Percentiles rank a stretch among this genome's conserved stretches.
phyloP scores from a whole-genome alignment of 2,888 invertebrate genomes.

The Clepsis dumicolana region DNA sequence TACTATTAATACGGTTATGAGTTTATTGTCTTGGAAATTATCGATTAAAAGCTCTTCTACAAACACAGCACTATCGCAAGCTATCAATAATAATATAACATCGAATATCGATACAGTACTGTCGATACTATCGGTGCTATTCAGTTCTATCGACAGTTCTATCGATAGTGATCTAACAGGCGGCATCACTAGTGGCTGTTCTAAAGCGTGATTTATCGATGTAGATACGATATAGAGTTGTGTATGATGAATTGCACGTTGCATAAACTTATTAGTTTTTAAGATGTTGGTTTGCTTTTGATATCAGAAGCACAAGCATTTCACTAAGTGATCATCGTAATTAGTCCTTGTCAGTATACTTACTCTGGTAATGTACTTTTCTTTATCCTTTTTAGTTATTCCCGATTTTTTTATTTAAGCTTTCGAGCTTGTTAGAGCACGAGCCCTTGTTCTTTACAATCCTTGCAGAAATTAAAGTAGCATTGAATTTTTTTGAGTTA shows the following conservation, averaged over 20 bases:
- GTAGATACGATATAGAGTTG: constrained; percentile 25
- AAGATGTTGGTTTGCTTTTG: neutral
- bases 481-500: too few species aligned
- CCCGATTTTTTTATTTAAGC: neutral
- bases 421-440: too few species aligned
- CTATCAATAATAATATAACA: too few species aligned
- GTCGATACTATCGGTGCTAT: neutral
- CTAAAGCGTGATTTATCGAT: constrained; percentile 40
- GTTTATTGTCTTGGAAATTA: too few species aligned
- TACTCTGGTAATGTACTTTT: neutral
- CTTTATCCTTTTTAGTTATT: neutral
- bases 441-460: too few species aligned
- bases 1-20: too few species aligned
- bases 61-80: too few species aligned
- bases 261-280: neutral
- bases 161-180: neutral
- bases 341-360: neutral
- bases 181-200: constrained; percentile 35
- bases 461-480: too few species aligned
- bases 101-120: neutral
- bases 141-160: neutral
- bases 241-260: constrained; percentile 27
- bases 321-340: neutral
- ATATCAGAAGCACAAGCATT: neutral
- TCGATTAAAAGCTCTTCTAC: too few species aligned